Base-by-base conservation (phyloP, 2,113 vertebrate species). In the Petromus typicus region DNA sequence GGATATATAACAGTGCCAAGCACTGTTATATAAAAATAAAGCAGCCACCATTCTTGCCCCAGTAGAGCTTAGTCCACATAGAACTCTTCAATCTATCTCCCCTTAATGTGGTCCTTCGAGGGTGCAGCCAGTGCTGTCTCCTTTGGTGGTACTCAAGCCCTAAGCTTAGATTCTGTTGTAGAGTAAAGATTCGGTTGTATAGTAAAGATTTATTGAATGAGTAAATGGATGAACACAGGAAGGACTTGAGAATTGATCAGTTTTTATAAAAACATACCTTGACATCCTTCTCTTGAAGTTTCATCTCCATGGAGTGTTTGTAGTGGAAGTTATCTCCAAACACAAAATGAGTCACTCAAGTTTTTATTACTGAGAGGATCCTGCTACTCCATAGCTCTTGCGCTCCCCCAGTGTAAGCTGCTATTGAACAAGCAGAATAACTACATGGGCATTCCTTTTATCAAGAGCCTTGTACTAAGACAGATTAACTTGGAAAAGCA, bases 401-500 rank as follows among this genome's bases (percentile, higher is more conserved):
- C 45, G 64, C 91, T 92, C 81, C 93, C 83, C 93, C 85, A 66
- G 67, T 84, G 96, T 96, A 97, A 96, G 95, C 92, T 96, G 96
- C 95, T 97, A 96, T 66, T 86, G 96, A 96, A 51, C 51, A 5
- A 95, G 96, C 94, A 97, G 97, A 91, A 96, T 92, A 92, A 95
- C 16, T 93, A 96, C 93, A 94, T 76, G 91, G 88, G 27, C 90
- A 30, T n/a, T 96, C 92, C 94, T 97, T 97, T 97, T 90, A 97
- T 92, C 96, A 97, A 79, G 94, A 96, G 69, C 97, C 87, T 97
- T 84, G 95, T 97, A 98, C 98, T 97, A 98, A 98, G 98, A 98
- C 93, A 98, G 97, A 98, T 99, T 98, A 98, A 98, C 97, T 98
- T 84, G 34, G 79, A 98, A 97, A 30, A 96, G 89, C 54, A 97